Base-by-base conservation (phyloP, 2,888 invertebrate species). In the Rhagonycha lutea region DNA sequence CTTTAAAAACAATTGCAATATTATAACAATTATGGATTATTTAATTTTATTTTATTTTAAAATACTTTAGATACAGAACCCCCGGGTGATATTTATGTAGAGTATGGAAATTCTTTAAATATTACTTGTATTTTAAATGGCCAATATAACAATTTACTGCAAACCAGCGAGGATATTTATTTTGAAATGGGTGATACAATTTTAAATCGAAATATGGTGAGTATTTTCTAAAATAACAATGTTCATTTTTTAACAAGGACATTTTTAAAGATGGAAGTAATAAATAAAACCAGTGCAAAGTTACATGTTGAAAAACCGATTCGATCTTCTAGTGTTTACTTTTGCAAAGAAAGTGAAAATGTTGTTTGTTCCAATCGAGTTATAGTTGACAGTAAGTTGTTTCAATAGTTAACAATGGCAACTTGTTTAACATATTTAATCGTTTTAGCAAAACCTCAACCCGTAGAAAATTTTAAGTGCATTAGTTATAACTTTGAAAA, bases 381-480 rank as follows among this genome's bases (percentile, higher is more conserved):
- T 73, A 85, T 86, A 73, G 89, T 92, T 75, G 92, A 91, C 84
- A 88, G 91, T 91, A 87, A 90, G 90, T 90, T 82, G 78, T 67
- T 2, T 32, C 11, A 28, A 47, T 69, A 61, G 7, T 68, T 68
- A 14, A 29, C 10, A 24, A 68, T 14, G 3, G 1, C 12, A 47
- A n/a, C 7, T 2, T n/a, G n/a, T 8, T 47, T 47, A 47, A 47
- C 7, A 47, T 7, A n/a, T n/a, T 2, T n/a, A 47, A 47, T 47
- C 47, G 7, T 47, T 47, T 68, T 84, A 92, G 92, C 86, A 61
- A 88, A 90, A 72, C 96, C 96, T 0, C 85, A 89, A 76, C 86
- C 89, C 80, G 92, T 95, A 3, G 86, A 88, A 9, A 92, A 95
- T 85, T 95, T 96, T 83, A 88, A 88, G 26, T 97, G 96, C 84